Conservation (phyloP, 2,888 invertebrate genomes). For the Folsomia candida region DNA sequence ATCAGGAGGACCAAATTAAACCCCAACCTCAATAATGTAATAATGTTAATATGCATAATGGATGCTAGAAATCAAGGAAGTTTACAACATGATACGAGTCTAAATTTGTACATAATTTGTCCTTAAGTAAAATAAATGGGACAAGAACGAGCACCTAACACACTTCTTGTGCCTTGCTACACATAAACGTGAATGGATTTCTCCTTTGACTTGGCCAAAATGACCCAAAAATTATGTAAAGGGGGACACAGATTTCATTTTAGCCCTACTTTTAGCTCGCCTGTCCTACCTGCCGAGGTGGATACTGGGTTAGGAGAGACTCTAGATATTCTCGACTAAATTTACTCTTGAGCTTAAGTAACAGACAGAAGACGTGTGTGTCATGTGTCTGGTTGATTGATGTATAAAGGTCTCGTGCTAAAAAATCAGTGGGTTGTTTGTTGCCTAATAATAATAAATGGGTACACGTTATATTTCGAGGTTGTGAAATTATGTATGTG, state of each 20-base stretch:
- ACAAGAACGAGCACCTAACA: background rate
- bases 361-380: background rate
- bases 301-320: background rate
- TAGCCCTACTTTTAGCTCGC: background rate
- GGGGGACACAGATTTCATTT: background rate
- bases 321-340: background rate
- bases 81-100: background rate
- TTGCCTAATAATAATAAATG: background rate
- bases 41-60: too few species aligned
- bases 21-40: background rate
- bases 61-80: background rate
- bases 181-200: background rate
- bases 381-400: background rate
- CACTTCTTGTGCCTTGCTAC: background rate
- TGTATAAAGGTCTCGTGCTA: background rate
- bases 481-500: too few species aligned
- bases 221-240: background rate
- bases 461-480: too few species aligned
- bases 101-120: conserved; percentile 4
- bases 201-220: background rate
- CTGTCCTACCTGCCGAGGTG: background rate
- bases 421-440: background rate
- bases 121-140: background rate
- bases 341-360: background rate
- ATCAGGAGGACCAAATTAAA: background rate